Conservation (phyloP, 2,888 invertebrate species). For the Exephanes ischioxanthus region DNA sequence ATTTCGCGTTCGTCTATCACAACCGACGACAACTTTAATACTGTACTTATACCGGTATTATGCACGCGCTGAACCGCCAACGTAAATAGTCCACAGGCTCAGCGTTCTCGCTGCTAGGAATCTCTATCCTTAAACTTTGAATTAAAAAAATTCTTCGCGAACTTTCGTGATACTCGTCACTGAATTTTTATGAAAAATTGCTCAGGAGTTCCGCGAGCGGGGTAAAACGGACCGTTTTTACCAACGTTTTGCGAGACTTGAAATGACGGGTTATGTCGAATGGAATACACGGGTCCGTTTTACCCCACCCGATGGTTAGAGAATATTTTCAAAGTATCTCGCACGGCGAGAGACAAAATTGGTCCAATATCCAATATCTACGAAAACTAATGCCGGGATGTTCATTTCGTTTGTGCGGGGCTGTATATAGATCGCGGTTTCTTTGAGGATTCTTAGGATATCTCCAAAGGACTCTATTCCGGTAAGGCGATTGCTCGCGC, state of each 20-base stretch:
- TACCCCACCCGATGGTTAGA: neutral
- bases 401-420: neutral
- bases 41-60: slow-evolving; percentile 1
- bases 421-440: neutral
- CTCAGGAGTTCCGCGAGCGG: neutral
- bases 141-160: neutral
- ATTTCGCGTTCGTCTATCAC: slow-evolving; percentile 16
- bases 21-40: slow-evolving; percentile 8
- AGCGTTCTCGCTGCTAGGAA: neutral
- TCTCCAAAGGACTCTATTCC: slow-evolving; percentile 40
- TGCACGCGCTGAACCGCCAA: slow-evolving; percentile 1
- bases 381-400: neutral
- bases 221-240: too few relatives aligned
- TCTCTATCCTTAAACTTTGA: neutral
- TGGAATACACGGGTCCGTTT: too few relatives aligned
- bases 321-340: slow-evolving; percentile 2
- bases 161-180: neutral
- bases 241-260: too few relatives aligned
- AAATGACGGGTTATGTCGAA: too few relatives aligned
- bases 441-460: slow-evolving; percentile 22
- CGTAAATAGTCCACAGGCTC: neutral
- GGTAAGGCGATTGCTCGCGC: slow-evolving; percentile 33
- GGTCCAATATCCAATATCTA: neutral
- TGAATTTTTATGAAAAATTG: slow-evolving; percentile 46
- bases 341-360: neutral